Evolutionary conservation across 2,888 invertebrate genomes (phyloP), one percentile per base, ranked within the genome.

Genomic region (Orthosia incerta): DNA sequence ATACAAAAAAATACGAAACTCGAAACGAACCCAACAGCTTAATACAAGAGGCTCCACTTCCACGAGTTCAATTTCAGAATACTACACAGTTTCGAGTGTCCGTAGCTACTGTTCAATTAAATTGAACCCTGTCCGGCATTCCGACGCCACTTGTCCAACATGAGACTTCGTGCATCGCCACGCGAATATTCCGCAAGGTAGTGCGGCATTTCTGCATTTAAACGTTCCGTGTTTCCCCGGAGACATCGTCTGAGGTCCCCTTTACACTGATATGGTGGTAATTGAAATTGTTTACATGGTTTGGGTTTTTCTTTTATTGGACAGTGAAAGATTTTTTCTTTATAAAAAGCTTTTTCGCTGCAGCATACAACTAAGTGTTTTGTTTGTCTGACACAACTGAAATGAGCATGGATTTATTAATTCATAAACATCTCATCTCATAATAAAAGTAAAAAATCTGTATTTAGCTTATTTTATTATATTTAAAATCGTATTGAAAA

Each of bases 61-160:
- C 64, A 51, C 74, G 45, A 51, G 80, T 85, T 82, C 89, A 89
- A 88, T 89, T 88, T 84, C 75, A 79, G 75, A 72, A 79, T 75
- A 79, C 85, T 87, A 83, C 82, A 86, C 76, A 69, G 76, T 84
- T 85, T 85, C 84, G 76, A 89, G 89, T 89, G 85, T 72, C 79
- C 45, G 57, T 64, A 53, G 79, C 79, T 78, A 77, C 82, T 79
- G 79, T 91, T 87, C 92, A 89, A 90, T 91, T 91, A 89, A 89
- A 91, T 85, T 89, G 88, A 87, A 80, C 60, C 85, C 84, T 87
- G 85, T 84, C 81, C 68, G 48, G 74, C 75, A 70, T 74, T 64
- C 80, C 70, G 51, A 67, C 65, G 80, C 67, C 65, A 80, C 75
- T 75, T 80, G 86, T 86, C 78, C 61, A 76, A 83, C 82, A 74